Evolutionary conservation across 1,140 invertebrate genomes (phyloP).

Genomic region (Heliothis virescens): DNA sequence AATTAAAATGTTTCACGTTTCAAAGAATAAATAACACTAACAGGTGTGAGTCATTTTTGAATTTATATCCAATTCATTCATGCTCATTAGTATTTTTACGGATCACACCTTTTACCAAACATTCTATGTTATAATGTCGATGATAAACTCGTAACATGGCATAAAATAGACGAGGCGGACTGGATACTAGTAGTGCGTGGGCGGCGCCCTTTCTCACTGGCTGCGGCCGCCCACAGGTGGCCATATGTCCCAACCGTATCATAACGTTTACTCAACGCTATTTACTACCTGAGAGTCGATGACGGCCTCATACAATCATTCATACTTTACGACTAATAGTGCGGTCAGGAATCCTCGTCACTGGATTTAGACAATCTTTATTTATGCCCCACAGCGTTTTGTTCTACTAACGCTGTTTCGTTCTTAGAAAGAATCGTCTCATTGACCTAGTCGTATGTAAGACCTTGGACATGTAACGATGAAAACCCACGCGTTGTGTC

Average conservation of each 20-base stretch:
- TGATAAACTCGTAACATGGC: conserved; percentile 9
- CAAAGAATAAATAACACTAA: neutral
- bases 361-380: conserved; percentile 17
- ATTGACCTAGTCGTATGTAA: neutral
- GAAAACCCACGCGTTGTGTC: neutral
- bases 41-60: too few relatives aligned
- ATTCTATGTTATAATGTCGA: too few relatives aligned
- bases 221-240: conserved; percentile 69
- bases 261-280: conserved; percentile 44
- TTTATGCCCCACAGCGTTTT: neutral
- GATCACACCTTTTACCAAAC: too few relatives aligned
- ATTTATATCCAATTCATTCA: too few relatives aligned
- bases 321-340: conserved; percentile 18
- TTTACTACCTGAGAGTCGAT: conserved; percentile 41
- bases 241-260: conserved; percentile 45
- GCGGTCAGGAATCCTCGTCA: conserved; percentile 3
- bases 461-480: conserved; percentile 7
- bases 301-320: conserved; percentile 39
- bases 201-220: conserved; percentile 73
- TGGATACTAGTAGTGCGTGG: conserved; percentile 53
- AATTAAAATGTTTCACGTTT: neutral
- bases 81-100: too few relatives aligned
- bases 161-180: conserved; percentile 36
- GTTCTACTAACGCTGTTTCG: neutral
- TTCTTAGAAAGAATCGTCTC: neutral